Base-by-base conservation (phyloP, 2,888 invertebrate genomes). In the Drosophila mercatorum region DNA sequence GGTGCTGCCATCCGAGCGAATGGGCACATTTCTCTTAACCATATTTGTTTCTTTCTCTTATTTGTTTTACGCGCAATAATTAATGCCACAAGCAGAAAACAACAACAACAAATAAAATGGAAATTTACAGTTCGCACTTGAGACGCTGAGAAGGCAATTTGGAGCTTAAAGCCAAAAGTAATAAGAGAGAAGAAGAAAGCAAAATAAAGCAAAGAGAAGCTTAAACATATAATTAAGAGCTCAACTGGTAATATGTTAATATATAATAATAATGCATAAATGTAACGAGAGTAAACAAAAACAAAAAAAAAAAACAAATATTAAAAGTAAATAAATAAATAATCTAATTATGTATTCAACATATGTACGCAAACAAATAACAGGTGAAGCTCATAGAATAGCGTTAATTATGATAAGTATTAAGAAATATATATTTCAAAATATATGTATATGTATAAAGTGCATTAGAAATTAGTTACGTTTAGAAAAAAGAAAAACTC, bases 21-120 rank as follows among this genome's bases (percentile, higher is more conserved):
- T 38, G 55, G 55, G 55, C 63, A 49, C 38, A 56, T 53, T 52
- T 58, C 61, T 57, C 52, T 51, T 55, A 10, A 49, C 38, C 46
- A 55, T 49, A 44, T 47, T 52, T 57, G 36, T 56, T 67, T 66
- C 38, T 40, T 40, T 11, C 41, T 52, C 59, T 60, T 69, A 31
- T 61, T 53, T 65, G 59, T 65, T 74, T 57, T 22, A 53, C 53
- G 40, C 49, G 84, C 61, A 68, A 81, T 83, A 83, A 83, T 88
- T 86, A 86, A 77, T 79, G 75, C 57, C 49, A 28, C 36, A 41
- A 41, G 57, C 63, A 36, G 41, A 46, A 47, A 64, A 49, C n/a
- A 49, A n/a, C 5, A 51, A 2, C 67, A 61, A 66, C 70, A 17
- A 58, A n/a, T 71, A 22, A 22, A 55, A 38, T 26, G 5, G 14